phyloP scores from a whole-genome alignment of 2,797 vertebrate species.

The Melanotaenia boesemani region DNA sequence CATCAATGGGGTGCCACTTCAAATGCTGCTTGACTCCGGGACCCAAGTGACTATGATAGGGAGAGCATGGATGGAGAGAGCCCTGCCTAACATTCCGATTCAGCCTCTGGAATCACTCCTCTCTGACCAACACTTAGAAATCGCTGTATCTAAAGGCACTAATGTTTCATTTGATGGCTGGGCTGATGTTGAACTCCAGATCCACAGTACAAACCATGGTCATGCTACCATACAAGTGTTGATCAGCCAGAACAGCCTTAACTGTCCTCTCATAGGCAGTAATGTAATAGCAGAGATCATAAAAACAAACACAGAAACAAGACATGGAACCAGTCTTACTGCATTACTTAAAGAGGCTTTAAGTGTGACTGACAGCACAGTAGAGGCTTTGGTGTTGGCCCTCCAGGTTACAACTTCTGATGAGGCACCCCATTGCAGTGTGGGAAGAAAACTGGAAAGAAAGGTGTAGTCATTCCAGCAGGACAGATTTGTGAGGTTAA shows the following conservation, averaged over 20 bases:
- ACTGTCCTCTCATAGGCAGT: background rate
- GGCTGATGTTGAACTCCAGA: background rate
- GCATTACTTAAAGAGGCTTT: slow-evolving; percentile 23
- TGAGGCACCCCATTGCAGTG: slow-evolving; percentile 6
- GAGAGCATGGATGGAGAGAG: background rate
- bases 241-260: background rate
- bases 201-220: background rate
- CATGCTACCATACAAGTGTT: background rate
- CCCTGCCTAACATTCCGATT: background rate
- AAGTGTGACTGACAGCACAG: slow-evolving; percentile 12
- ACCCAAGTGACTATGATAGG: slow-evolving; percentile 3
- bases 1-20: background rate
- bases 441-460: slow-evolving; percentile 31
- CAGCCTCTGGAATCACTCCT: background rate
- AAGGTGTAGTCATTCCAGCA: background rate
- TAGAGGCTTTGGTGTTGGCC: slow-evolving; percentile 21
- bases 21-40: background rate
- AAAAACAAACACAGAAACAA: background rate
- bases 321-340: background rate
- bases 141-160: background rate
- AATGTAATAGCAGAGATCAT: slow-evolving; percentile 42
- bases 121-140: background rate
- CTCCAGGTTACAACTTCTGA: background rate
- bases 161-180: background rate
- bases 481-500: slow-evolving; percentile 22